Percentiles rank a stretch among this genome's conserved stretches.
Conservation (phyloP, 2,888 invertebrate species). For the Dynastes grantii region DNA sequence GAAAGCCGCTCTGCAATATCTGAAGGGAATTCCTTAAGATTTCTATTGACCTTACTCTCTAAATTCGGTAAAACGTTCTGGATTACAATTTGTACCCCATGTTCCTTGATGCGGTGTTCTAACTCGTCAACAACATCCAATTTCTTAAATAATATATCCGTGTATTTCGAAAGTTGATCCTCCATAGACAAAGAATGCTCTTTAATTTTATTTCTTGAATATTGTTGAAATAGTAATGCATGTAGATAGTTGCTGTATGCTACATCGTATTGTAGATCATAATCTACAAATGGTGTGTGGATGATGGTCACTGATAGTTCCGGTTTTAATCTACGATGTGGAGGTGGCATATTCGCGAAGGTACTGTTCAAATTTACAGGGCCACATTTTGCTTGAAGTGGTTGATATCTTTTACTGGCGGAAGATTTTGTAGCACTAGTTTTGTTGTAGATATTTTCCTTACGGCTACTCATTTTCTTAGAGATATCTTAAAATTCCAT, state of each 20-base stretch:
- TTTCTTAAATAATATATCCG: constrained; percentile 21
- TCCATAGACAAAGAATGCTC: constrained; percentile 20
- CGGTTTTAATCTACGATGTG: constrained; percentile 4
- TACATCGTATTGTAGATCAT: constrained; percentile 36
- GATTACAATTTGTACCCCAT: background rate
- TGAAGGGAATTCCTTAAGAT: constrained; percentile 22
- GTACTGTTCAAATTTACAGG: constrained; percentile 29
- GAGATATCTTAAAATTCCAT: background rate
- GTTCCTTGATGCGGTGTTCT: constrained; percentile 4
- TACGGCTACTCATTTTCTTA: constrained; percentile 27
- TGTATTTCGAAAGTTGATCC: constrained; percentile 39
- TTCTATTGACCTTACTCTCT: constrained; percentile 14
- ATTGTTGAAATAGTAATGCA: constrained; percentile 25
- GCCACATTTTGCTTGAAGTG: background rate
- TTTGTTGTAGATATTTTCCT: constrained; percentile 15
- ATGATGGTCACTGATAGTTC: background rate
- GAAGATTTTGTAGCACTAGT: background rate
- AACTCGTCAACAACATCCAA: constrained; percentile 1
- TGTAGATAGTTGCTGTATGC: constrained; percentile 40
- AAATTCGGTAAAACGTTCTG: background rate
- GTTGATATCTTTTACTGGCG: background rate
- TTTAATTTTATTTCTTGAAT: constrained; percentile 9
- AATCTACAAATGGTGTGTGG: constrained; percentile 20
- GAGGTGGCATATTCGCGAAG: constrained; percentile 8
- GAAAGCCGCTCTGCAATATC: constrained; percentile 17